Conservation (phyloP, 1,140 invertebrate genomes). For the Chelonus insularis region DNA sequence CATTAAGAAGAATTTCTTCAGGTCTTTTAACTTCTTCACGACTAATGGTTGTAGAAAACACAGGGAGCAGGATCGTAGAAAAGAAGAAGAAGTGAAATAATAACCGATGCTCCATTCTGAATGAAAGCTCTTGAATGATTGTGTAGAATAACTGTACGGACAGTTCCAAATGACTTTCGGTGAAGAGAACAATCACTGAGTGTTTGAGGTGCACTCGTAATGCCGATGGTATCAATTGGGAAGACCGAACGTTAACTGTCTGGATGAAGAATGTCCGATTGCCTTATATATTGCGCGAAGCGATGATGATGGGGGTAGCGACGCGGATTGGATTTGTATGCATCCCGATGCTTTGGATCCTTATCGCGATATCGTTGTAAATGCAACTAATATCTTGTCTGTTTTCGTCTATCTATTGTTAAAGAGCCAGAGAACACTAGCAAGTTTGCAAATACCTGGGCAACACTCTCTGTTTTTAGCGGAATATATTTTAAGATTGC, state of each 20-base stretch:
- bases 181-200: too few relatives aligned
- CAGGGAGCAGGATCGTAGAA: too few relatives aligned
- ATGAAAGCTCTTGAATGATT: too few relatives aligned
- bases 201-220: background rate
- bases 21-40: slow-evolving; percentile 31
- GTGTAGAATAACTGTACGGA: too few relatives aligned
- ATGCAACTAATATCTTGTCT: background rate
- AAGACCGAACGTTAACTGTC: slow-evolving; percentile 30
- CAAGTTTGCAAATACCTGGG: background rate
- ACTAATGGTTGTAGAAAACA: too few relatives aligned
- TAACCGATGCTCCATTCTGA: too few relatives aligned
- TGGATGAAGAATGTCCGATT: slow-evolving; percentile 24
- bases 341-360: slow-evolving; percentile 20
- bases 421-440: background rate
- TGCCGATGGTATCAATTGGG: slow-evolving; percentile 24
- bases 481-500: slow-evolving; percentile 6
- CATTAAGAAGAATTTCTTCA: slow-evolving; percentile 32
- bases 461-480: background rate
- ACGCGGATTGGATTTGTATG: background rate
- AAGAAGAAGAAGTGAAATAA: too few relatives aligned
- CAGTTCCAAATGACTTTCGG: too few relatives aligned
- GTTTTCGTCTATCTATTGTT: background rate
- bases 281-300: slow-evolving; percentile 28
- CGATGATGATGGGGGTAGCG: slow-evolving; percentile 19
- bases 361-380: slow-evolving; percentile 1